Evolutionary conservation across 2,797 vertebrate species (phyloP), one percentile per base, ranked within the genome.

Genomic region (Perodicticus potto): DNA sequence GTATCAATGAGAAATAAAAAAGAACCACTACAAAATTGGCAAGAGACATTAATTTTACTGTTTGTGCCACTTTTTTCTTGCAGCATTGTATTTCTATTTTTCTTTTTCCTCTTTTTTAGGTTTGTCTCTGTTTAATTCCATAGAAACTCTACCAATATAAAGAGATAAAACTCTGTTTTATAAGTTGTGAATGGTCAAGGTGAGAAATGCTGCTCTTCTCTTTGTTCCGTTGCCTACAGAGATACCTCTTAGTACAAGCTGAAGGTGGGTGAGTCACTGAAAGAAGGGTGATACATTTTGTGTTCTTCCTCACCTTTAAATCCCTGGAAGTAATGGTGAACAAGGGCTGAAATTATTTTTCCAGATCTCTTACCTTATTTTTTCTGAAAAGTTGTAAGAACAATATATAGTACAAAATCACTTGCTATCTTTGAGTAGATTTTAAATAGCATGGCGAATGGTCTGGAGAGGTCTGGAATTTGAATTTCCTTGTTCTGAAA

Each of bases 331-430:
- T 69, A 67, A 61, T 16, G 67, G 34, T 43, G 27, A 78, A 76
- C 25, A 93, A 59, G 63, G 86, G 29, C 27, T 81, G 59, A n/a
- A 69, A 73, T 53, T 95, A 19, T 95, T 93, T 96, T 34, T 53
- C 23, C 13, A 87, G 23, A 34, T 89, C 70, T 49, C 81, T 40
- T 74, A 49, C 17, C 34, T 84, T 88, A 93, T 17, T 81, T 81
- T 88, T 69, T n/a, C 67, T 61, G 37, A 82, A 85, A 84, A 73
- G 43, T 76, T 73, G 7, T 45, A 87, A 81, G 53, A 94, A 43
- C 2, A 0, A 37, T 73, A 67, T 80, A 29, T 72, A 70, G 34
- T 13, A 63, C 25, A 77, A 67, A 77, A 92, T 43, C 22, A 78
- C 32, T 27, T 82, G 17, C 7, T 89, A 78, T 86, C 85, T 77